Conservation (phyloP, 2,888 invertebrate genomes). For the Stenotaenia linearis region DNA sequence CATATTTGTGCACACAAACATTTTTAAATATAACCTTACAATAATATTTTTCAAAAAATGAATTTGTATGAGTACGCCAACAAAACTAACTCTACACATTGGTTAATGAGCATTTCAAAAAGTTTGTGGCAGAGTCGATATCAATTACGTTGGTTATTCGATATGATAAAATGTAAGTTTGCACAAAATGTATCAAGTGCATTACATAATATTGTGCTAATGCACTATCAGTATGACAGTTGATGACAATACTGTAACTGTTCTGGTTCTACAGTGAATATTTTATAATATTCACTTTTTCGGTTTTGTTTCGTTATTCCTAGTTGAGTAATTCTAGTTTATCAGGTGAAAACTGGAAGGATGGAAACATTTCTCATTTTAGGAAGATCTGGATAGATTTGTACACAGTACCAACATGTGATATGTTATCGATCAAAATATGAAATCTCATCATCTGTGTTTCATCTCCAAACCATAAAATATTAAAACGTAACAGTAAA, state of each 20-base stretch:
- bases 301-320: background rate
- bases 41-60: no score
- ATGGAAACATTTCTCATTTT: background rate
- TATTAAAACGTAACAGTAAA: no score
- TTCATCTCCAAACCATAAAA: background rate
- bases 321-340: background rate
- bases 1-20: background rate
- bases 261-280: background rate
- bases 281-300: background rate
- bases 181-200: background rate
- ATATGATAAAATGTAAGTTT: background rate
- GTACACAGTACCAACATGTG: background rate
- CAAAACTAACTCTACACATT: background rate
- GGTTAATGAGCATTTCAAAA: background rate
- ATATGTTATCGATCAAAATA: background rate
- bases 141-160: no score
- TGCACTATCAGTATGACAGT: background rate
- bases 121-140: no score
- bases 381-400: background rate
- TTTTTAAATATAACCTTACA: background rate
- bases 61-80: no score
- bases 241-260: background rate
- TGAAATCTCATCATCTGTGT: background rate
- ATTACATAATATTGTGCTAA: background rate
- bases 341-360: background rate